Base-by-base conservation (phyloP, 2,113 vertebrate genomes). In the Platycercus adscitus region DNA sequence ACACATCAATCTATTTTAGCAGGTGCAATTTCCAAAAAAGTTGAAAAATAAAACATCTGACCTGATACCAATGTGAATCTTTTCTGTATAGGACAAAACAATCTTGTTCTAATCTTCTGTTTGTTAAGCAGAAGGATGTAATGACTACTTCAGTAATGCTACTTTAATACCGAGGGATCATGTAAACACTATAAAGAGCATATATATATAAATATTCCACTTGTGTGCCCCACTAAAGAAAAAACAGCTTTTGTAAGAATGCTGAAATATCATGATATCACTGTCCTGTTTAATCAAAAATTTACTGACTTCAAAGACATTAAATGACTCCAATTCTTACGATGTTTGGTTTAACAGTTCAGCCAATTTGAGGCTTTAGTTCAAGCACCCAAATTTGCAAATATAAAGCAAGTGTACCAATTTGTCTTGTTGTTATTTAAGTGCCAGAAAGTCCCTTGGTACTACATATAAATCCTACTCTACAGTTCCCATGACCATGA, bases 31-130 rank as follows among this genome's bases (percentile, higher is more conserved):
- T 75, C 73, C 72, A 25, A 81, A 72, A 72, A 70, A 71, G 44
- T 11, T 81, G 52, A 86, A 94, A 91, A 91, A 86, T 35, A 88
- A 91, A 77, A 61, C 46, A 79, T 35, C 29, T 43, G 56, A 53
- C 37, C 37, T 58, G 29, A 47, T 68, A 72, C 26, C 63, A 50
- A 53, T 10, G 11, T 5, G 17, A 75, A 29, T 81, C 25, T 84
- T 53, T 60, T 21, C 16, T 6, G 0, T 46, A 8, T 19, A 31
- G 15, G 29, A 73, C 41, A 52, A 68, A 77, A 84, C 2, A 8
- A 52, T 41, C 18, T 37, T 49, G 73, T 39, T 83, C 78, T 56
- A 79, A 86, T 87, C 46, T 63, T 88, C 28, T 65, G 39, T 81
- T 86, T 68, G 29, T 76, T 95, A 84, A 86, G 61, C 63, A 81